phyloP scores from a whole-genome alignment of 1,140 invertebrate species.

The Lepeophtheirus salmonis region DNA sequence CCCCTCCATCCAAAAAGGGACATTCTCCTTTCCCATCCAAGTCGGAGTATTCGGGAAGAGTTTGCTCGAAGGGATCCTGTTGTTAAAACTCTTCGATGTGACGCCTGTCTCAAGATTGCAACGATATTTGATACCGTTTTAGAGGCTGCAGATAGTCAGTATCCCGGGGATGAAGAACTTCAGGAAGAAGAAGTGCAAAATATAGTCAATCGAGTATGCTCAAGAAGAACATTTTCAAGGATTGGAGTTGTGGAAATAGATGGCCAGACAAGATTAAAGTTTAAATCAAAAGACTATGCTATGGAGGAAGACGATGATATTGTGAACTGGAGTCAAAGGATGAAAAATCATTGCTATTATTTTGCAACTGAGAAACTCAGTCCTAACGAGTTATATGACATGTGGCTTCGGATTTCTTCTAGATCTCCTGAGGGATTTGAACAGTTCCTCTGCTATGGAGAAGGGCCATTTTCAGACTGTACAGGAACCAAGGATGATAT shows the following conservation, averaged over 20 bases:
- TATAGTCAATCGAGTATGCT: constrained; percentile 3
- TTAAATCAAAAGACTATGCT: background rate
- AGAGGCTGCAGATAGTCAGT: background rate
- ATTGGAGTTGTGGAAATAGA: background rate
- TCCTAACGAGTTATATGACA: background rate
- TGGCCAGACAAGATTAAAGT: background rate
- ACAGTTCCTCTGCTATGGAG: constrained; percentile 5
- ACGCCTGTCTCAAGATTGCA: constrained; percentile 4
- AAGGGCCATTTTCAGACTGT: background rate
- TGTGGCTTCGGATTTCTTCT: background rate
- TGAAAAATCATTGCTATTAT: constrained; percentile 1
- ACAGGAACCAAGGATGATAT: background rate
- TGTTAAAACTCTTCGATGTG: constrained; percentile 10
- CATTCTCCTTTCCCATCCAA: too few relatives aligned
- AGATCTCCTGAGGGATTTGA: background rate
- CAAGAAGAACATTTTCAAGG: constrained; percentile 6
- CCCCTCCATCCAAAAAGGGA: background rate
- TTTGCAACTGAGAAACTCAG: background rate
- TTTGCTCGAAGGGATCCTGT: background rate
- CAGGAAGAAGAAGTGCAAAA: background rate
- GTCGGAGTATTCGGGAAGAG: background rate
- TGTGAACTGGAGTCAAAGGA: constrained; percentile 3
- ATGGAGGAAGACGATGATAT: background rate
- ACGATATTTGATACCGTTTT: constrained; percentile 2
- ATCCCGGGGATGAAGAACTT: constrained; percentile 1